Base-by-base conservation (phyloP, 2,888 invertebrate species). In the Sinelater perroti region DNA sequence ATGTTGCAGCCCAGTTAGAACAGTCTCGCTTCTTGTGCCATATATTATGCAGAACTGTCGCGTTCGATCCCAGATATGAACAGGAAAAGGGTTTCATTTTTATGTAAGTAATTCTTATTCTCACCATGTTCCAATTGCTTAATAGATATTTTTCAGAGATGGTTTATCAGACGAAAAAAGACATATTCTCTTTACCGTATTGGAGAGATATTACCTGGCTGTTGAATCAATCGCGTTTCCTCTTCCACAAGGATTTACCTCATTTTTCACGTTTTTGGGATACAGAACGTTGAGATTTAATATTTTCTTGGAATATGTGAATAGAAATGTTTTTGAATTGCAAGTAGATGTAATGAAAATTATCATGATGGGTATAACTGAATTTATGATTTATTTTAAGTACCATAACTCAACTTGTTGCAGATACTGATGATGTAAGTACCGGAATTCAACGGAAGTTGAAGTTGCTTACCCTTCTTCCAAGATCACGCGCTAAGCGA, bases 311-410 rank as follows among this genome's bases (percentile, higher is more conserved):
- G 93, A 93, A 76, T 93, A 93, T 76, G 88, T 93, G 53, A 87
- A 89, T 67, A 83, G 89, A 68, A 89, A 91, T 73, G 92, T 93
- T 33, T 89, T 95, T 67, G 91, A 93, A 71, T 78, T 95, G 63
- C 94, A 93, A 79, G 89, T 93, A 17, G 93, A 93, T 72, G 91
- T 93, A 1, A 88, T 92, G 82, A 93, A 93, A 80, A 85, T 87
- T 31, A 91, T 93, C 61, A 86, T 93, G 75, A 85, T 87, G 67
- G 88, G 92, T 91, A 72, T n/a, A n/a, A n/a, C n/a, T n/a, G n/a
- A n/a, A n/a, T n/a, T n/a, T n/a, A n/a, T 20, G 10, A 3, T 10
- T 35, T 3, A 35, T 35, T 35, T 35, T 16, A 10, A 5, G 14
- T 33, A 3, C 16, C 3, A n/a, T n/a, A n/a, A n/a, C n/a, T n/a